phyloP scores from a whole-genome alignment of 2,797 vertebrate genomes.

The Syngnathus acus region DNA sequence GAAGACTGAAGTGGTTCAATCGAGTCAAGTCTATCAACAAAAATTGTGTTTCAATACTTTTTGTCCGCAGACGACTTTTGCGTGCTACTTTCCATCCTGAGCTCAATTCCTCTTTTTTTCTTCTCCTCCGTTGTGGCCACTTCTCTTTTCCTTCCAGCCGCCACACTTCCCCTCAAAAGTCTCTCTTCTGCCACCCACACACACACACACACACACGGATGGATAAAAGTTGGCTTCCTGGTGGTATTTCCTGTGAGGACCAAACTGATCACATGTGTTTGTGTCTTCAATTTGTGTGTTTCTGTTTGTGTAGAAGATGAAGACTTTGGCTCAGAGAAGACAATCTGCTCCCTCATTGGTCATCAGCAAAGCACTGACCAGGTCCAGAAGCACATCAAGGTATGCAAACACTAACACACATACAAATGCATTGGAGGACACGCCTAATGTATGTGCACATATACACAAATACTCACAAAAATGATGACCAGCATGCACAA shows the following conservation, averaged over 20 bases:
- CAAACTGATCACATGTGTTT: conserved; percentile 6
- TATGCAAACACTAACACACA: conserved; percentile 37
- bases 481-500: too few relatives aligned
- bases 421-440: neutral
- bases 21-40: neutral
- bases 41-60: neutral
- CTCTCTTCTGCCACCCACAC: neutral
- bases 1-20: neutral
- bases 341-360: conserved; percentile 89
- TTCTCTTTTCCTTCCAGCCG: conserved; percentile 33
- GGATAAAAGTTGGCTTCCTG: neutral
- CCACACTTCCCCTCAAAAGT: neutral
- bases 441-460: too few relatives aligned
- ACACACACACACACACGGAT: too few relatives aligned
- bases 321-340: conserved; percentile 87
- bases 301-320: conserved; percentile 78
- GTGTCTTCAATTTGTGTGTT: conserved; percentile 9
- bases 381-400: conserved; percentile 80
- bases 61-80: neutral
- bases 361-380: conserved; percentile 89
- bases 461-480: too few relatives aligned
- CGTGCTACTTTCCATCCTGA: conserved; percentile 6
- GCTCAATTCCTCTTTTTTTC: conserved; percentile 27
- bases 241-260: neutral
- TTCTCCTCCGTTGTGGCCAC: conserved; percentile 14